Evolutionary conservation across 2,888 invertebrate species (phyloP), one percentile per base, ranked within the genome.

Genomic region (Aphodius granarius): DNA sequence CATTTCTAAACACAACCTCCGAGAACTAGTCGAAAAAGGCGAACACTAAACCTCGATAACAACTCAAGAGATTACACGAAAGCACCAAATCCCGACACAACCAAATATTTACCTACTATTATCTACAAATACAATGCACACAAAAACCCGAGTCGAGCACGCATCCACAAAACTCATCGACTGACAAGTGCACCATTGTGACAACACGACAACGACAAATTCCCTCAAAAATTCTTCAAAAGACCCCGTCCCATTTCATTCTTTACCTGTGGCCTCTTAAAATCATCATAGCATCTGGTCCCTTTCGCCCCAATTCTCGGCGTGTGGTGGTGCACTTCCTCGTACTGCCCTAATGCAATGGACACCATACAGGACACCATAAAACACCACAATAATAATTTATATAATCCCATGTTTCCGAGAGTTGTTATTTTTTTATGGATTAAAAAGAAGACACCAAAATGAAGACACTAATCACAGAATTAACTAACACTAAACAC

Each of bases 261-360:
- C 43, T 66, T 87, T 85, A 90, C 90, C 89, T 89, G 90, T 13
- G 90, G 89, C 82, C 88, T 86, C 73, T 88, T 88, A 80, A 89
- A 90, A 75, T 87, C 87, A 84, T 90, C 90, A 81, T 90, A 90
- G 83, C 90, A 90, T 81, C 87, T 83, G 62, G 85, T 87, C 72
- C 85, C 84, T 77, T 83, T 84, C 66, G 80, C 81, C 20, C 86
- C 86, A 22, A 85, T 79, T 16, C 78, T 83, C 43, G 87, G 86
- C 65, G 87, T 86, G 68, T 86, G 82, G 68, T 86, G 82, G 19
- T 83, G 83, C 63, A 71, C 70, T 21, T 82, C 82, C n/a, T 77
- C 74, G 17, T 21, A 68, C n/a, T 68, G 19, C 21, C 65, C 78
- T 2, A 16, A 63, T 22, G 66, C 66, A 43, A 22, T n/a, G 62